Conservation (phyloP, 2,113 vertebrate species). For the human (Homo sapiens) region GRCh38 chr11:45292501-45293000, state of each 20-base stretch:
- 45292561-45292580: background rate
- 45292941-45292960: background rate
- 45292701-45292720: background rate
- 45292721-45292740: background rate
- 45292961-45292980: fast-evolving
- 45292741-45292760: background rate
- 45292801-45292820: background rate
- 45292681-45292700: background rate
- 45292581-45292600: background rate
- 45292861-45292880: background rate
- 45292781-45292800: too few species aligned
- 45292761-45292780: background rate
- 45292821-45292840: background rate
- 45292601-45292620: background rate
- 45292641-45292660: fast-evolving
- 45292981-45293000: background rate
- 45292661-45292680: background rate
- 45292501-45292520: background rate
- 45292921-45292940: background rate
- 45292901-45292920: background rate
- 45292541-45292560: background rate
- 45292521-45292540: background rate
- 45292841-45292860: background rate
- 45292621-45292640: too few species aligned
- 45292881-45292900: background rate